phyloP scores from a whole-genome alignment of 2,888 invertebrate species.

The Caenorhabditis sp. region DNA sequence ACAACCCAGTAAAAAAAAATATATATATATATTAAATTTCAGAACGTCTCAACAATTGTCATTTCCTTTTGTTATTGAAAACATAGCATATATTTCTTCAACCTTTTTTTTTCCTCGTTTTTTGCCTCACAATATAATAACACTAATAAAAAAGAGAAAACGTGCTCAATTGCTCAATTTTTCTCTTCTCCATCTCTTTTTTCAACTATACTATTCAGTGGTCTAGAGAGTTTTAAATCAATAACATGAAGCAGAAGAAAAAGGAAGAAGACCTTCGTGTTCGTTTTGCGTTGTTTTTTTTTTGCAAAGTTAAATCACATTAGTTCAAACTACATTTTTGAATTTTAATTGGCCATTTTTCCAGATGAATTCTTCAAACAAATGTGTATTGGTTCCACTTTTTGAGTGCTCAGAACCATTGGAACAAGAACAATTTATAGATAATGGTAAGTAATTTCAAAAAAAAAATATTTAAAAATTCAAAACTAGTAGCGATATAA shows the following conservation, averaged over 20 bases:
- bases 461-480: constrained; percentile 9
- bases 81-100: neutral
- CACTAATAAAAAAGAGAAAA: neutral
- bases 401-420: constrained; percentile 38
- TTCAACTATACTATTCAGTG: neutral
- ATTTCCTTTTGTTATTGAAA: constrained; percentile 1
- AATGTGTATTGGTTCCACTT: constrained; percentile 45
- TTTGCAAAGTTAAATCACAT: neutral
- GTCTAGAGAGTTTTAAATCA: neutral
- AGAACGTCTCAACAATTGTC: neutral
- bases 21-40: neutral
- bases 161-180: neutral
- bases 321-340: neutral
- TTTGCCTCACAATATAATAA: constrained; percentile 4
- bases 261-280: neutral
- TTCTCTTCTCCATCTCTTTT: neutral
- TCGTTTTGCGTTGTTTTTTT: constrained; percentile 5
- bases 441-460: neutral
- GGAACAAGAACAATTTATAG: constrained; percentile 26
- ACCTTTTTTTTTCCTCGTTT: neutral
- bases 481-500: no score
- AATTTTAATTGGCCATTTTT: neutral
- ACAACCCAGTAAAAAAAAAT: neutral
- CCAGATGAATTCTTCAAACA: constrained; percentile 9
- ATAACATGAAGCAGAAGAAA: neutral